Evolutionary conservation across 1,140 invertebrate species (phyloP).

Genomic region (Drosophila sechellia): DNA sequence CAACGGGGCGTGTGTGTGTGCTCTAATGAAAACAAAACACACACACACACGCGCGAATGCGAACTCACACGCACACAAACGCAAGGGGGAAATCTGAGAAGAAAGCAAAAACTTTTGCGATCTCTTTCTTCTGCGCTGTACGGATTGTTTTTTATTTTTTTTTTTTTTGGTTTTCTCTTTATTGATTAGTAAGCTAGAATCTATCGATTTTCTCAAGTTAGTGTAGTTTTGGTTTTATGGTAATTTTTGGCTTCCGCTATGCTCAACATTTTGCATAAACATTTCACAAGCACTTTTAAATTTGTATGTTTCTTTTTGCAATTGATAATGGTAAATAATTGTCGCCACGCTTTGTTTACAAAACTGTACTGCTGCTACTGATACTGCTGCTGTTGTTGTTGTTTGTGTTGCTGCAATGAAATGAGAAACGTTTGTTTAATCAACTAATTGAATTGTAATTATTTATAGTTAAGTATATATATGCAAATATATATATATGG

Average conservation of each 20-base stretch:
- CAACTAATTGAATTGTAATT: constrained; percentile 42
- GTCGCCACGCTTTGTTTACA: constrained; percentile 38
- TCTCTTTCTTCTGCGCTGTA: constrained; percentile 8
- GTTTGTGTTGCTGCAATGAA: constrained; percentile 8
- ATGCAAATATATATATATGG: neutral
- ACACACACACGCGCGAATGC: constrained; percentile 4
- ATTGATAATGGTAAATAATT: constrained; percentile 28
- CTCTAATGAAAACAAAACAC: constrained; percentile 48
- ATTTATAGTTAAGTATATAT: constrained; percentile 16
- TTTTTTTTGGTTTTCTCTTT: neutral
- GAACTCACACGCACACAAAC: constrained; percentile 23
- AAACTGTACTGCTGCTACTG: constrained; percentile 27
- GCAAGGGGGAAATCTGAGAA: constrained; percentile 22
- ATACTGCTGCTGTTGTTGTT: neutral
- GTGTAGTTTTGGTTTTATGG: constrained; percentile 30
- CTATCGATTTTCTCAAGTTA: constrained; percentile 26
- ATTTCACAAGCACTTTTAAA: constrained; percentile 6
- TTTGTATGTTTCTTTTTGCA: neutral
- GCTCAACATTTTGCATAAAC: constrained; percentile 38
- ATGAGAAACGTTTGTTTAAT: constrained; percentile 31
- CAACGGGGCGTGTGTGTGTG: constrained; percentile 50
- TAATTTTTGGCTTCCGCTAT: constrained; percentile 30
- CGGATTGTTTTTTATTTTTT: neutral
- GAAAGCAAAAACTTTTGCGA: constrained; percentile 11
- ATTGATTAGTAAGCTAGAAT: constrained; percentile 14